Evolutionary conservation across 2,113 vertebrate species (phyloP).

Genomic region (Chloebia gouldiae): DNA sequence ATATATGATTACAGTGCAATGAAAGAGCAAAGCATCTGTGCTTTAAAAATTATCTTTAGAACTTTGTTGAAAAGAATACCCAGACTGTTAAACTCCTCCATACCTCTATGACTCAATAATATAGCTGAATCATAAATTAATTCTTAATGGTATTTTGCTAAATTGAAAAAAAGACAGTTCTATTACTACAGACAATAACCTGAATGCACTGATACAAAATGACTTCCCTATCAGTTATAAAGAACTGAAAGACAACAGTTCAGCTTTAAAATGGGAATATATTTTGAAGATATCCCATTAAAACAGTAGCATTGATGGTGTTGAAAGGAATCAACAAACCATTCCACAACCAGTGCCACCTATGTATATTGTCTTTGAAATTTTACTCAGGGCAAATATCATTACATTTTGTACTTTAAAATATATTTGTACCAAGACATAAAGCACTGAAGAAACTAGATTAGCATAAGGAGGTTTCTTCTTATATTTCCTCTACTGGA

Average conservation of each 20-base stretch:
- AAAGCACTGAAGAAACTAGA: background rate
- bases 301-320: background rate
- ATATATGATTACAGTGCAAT: background rate
- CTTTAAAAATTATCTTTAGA: constrained; percentile 43
- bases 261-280: constrained; percentile 17
- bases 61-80: constrained; percentile 30
- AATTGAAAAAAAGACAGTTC: constrained; percentile 59
- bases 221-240: constrained; percentile 13
- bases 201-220: constrained; percentile 29
- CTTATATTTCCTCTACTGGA: background rate
- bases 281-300: constrained; percentile 6
- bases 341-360: background rate
- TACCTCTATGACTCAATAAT: constrained; percentile 35
- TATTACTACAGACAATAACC: constrained; percentile 39
- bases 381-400: background rate
- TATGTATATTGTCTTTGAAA: background rate
- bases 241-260: constrained; percentile 33
- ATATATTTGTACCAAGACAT: background rate
- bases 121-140: constrained; percentile 46
- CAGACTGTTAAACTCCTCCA: background rate
- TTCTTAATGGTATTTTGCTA: constrained; percentile 49
- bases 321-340: background rate
- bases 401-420: background rate
- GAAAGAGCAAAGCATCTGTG: constrained; percentile 16
- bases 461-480: background rate